These are phyloP conservation scores for Micromesistius poutassou DNA, from an alignment of 2,797 vertebrate species.

Conservation along the genomic window DNA sequence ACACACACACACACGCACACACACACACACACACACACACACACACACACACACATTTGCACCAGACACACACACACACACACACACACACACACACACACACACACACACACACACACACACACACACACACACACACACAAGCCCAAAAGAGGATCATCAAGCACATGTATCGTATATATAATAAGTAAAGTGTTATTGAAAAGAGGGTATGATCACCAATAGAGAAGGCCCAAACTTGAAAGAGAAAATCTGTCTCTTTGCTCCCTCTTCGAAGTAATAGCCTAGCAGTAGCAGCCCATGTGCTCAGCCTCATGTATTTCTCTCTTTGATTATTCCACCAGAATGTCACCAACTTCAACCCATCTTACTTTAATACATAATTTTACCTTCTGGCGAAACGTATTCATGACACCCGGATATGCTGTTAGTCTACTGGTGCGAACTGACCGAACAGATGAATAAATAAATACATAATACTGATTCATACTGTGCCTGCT, in stretches of 20 bases:
- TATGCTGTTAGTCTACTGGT: not conserved
- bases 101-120: no score
- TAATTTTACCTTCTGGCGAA: not conserved
- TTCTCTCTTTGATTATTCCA: not conserved
- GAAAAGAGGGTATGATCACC: not conserved
- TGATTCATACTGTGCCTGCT: not conserved
- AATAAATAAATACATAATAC: not conserved
- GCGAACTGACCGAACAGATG: not conserved
- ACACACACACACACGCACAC: not conserved
- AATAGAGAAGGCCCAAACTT: not conserved
- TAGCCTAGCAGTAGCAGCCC: not conserved
- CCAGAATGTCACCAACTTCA: slow-evolving; percentile 1
- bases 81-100: no score
- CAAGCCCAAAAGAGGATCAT: not conserved
- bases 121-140: no score
- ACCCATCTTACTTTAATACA: not conserved
- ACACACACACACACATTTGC: no score
- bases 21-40: not conserved
- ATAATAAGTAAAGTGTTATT: not conserved
- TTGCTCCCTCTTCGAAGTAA: not conserved
- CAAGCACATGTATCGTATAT: not conserved
- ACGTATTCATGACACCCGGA: not conserved
- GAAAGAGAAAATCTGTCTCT: not conserved
- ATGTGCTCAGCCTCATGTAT: not conserved
- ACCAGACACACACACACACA: no score